Evolutionary conservation across 2,888 invertebrate genomes (phyloP), one percentile per base, ranked within the genome.

Genomic region (Chloromyia formosa): DNA sequence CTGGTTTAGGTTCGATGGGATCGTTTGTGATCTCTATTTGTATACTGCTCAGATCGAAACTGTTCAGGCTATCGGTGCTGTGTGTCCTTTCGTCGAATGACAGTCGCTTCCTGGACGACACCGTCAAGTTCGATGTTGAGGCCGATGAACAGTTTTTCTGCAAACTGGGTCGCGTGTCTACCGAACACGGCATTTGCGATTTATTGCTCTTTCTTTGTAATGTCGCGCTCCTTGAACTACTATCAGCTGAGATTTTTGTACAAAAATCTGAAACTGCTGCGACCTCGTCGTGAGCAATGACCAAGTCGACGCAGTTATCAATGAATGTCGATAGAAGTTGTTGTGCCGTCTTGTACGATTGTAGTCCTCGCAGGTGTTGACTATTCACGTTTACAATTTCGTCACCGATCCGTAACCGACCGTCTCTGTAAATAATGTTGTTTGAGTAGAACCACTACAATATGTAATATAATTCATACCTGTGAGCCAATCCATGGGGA

Each of bases 381-480:
- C 95, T 95, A 84, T 96, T 96, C 40, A 95, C 93, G 85, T 94
- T 93, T 12, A 96, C 92, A 78, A 96, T 92, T 88, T 96, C 94
- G 85, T 96, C 96, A 14, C 95, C 95, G 75, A 94, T 89, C 80
- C 91, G 88, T 77, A 97, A 88, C 80, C 93, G 89, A 20, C 94
- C 94, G 83, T 94, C 93, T 85, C 94, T 93, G 82, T 74, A 16
- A 35, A 61, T 20, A 20, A 1, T 14, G 27, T 20, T 61, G 1
- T 18, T 1, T n/a, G 1, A n/a, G n/a, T n/a, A n/a, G n/a, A n/a
- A 27, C 9, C n/a, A 35, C 14, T 42, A 64, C 9, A 64, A 64
- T 12, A n/a, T 45, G 18, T 66, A 23, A 74, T 18, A 73, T 64
- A 53, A 27, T 58, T n/a, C 76, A 82, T 78, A 85, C 85, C 82